These are phyloP conservation scores for Acanthurus tractus DNA, from an alignment of 2,797 vertebrate genomes.

Conservation along the genomic window DNA sequence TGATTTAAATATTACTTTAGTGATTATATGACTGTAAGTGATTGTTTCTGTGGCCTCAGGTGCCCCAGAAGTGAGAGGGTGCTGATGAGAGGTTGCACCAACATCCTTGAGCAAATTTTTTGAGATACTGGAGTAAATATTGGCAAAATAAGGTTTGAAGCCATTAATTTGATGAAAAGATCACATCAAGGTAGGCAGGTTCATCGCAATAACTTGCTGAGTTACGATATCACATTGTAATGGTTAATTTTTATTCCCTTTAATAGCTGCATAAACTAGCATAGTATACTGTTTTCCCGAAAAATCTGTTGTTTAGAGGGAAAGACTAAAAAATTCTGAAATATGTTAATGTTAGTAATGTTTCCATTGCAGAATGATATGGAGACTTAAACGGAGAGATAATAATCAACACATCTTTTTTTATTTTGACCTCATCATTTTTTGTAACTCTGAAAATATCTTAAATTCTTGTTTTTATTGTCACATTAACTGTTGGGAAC, in stretches of 20 bases:
- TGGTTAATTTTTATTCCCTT: neutral
- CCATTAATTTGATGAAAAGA: neutral
- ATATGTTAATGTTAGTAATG: neutral
- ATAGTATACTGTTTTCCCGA: neutral
- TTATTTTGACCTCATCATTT: no score
- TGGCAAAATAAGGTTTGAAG: neutral
- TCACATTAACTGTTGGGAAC: neutral
- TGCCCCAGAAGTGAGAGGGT: conserved; percentile 9
- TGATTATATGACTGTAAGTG: neutral
- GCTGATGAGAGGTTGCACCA: neutral
- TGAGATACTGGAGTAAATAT: neutral
- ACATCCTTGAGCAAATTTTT: neutral
- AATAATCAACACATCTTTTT: no score
- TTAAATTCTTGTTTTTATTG: no score
- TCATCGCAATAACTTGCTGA: neutral
- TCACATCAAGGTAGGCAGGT: neutral
- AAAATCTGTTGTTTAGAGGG: neutral
- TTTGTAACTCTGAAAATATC: neutral
- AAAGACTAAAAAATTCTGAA: neutral
- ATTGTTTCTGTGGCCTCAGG: conserved; percentile 1
- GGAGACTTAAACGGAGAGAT: neutral
- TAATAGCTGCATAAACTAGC: neutral
- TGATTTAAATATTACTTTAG: conserved; percentile 1
- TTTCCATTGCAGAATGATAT: neutral
- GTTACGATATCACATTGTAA: neutral